phyloP scores from a whole-genome alignment of 1,140 invertebrate species.

The Bombus terrestris region DNA sequence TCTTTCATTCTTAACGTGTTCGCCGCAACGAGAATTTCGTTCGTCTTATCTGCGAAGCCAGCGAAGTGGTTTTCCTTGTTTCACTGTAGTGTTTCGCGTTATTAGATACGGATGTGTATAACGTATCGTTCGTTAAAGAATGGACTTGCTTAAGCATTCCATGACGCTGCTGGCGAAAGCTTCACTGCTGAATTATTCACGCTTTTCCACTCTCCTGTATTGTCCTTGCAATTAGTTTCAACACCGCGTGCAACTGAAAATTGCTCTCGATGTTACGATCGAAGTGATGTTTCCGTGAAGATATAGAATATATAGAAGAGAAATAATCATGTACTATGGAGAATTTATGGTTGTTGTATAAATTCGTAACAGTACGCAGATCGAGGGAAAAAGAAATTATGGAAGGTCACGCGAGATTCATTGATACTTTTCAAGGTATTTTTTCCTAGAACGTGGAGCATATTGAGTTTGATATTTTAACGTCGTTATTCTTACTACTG shows the following conservation, averaged over 20 bases:
- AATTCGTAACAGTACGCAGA: too few species aligned
- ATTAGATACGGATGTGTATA: background rate
- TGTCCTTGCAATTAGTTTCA: background rate
- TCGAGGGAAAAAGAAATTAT: too few species aligned
- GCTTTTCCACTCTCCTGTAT: background rate
- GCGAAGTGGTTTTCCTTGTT: background rate
- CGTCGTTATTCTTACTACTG: too few species aligned
- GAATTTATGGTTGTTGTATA: too few species aligned
- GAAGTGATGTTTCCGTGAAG: too few species aligned
- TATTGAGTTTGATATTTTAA: too few species aligned
- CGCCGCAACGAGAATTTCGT: background rate
- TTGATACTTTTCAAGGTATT: too few species aligned
- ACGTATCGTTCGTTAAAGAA: background rate
- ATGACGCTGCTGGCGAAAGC: background rate
- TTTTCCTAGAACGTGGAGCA: too few species aligned
- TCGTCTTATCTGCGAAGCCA: background rate
- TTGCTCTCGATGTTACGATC: background rate
- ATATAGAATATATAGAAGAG: too few species aligned
- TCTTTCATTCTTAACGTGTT: constrained; percentile 27
- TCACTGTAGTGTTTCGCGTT: background rate
- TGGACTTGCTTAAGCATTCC: background rate
- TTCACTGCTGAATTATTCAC: background rate
- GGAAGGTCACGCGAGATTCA: too few species aligned
- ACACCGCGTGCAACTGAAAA: background rate
- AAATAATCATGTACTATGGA: too few species aligned